Evolutionary conservation across 1,140 invertebrate species (phyloP), one percentile per base, ranked within the genome.

Genomic region (Drosophila bipectinata): DNA sequence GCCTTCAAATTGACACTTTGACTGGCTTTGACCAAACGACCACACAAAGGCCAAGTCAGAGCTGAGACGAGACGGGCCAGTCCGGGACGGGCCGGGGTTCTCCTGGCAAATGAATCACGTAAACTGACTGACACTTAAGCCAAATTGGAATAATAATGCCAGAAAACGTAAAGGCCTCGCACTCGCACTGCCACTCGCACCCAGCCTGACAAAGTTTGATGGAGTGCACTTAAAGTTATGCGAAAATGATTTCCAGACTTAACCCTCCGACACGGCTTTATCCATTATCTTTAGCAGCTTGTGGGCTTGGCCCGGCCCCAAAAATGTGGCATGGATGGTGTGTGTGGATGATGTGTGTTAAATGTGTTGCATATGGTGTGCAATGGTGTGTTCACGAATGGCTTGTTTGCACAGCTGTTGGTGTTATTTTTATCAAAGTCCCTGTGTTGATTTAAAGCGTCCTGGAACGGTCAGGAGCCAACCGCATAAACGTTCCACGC

Each of bases 391-490:
- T 59, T 37, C 18, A 56, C 37, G 21, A 41, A 56, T 54, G 58
- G 48, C 45, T 60, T 66, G 55, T 72, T 73, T 51, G 54, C 44
- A 62, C 81, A 81, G 81, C 82, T 85, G 81, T 54, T 81, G 68
- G 54, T 73, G 76, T 76, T 82, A 64, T 82, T 73, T 82, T 69
- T 73, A 30, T 58, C 71, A 83, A 68, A 78, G 52, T 37, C 41
- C 5, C 60, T 52, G 57, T 85, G 73, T 66, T 74, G 58, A 78
- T 81, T 78, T 85, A 85, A 85, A 68, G 55, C 74, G 54, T 77
- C 59, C 80, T 62, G 63, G 62, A 15, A 45, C 34, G 66, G 67
- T 61, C 26, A 72, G 72, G 54, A 69, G 44, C 15, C 30, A 75
- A 61, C 73, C 56, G 56, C 72, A 75, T 76, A 75, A 76, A 54